Conservation (phyloP, 2,113 vertebrate species). For the Tonatia bakeri region DNA sequence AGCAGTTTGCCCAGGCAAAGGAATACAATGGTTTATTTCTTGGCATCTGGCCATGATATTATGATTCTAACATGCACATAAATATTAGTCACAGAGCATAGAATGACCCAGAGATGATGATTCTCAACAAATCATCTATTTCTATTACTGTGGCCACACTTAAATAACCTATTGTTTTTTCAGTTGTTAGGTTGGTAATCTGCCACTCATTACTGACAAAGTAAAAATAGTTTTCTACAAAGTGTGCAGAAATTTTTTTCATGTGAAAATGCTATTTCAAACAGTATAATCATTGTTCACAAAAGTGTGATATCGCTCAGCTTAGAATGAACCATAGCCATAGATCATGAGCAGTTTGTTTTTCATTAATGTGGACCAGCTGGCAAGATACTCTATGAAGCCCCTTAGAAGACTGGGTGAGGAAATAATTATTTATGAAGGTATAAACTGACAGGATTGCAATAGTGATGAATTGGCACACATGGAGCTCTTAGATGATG, state of each 20-base stretch:
- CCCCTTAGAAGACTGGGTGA: slow-evolving; percentile 28
- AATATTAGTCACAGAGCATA: not conserved
- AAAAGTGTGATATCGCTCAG: not conserved
- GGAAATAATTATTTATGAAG: slow-evolving; percentile 75
- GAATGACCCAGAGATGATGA: not conserved
- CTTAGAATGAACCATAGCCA: not conserved
- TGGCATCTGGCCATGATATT: not conserved
- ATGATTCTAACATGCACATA: not conserved
- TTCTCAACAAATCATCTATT: slow-evolving; percentile 25
- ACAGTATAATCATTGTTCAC: not conserved
- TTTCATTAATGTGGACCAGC: slow-evolving; percentile 52
- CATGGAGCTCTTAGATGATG: slow-evolving; percentile 56
- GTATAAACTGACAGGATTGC: slow-evolving; percentile 53
- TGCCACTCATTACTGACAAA: slow-evolving; percentile 18
- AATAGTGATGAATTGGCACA: slow-evolving; percentile 74
- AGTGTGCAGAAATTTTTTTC: not conserved
- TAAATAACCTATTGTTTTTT: not conserved
- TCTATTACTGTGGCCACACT: slow-evolving; percentile 11
- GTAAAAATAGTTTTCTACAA: not conserved
- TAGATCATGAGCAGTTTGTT: slow-evolving; percentile 52
- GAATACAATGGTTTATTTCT: not conserved
- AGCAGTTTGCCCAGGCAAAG: not conserved
- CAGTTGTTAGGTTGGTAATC: not conserved
- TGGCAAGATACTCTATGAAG: slow-evolving; percentile 56
- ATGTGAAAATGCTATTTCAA: slow-evolving; percentile 26